Conservation (phyloP, 2,888 invertebrate genomes). For the Noctuana brunneofusca region DNA sequence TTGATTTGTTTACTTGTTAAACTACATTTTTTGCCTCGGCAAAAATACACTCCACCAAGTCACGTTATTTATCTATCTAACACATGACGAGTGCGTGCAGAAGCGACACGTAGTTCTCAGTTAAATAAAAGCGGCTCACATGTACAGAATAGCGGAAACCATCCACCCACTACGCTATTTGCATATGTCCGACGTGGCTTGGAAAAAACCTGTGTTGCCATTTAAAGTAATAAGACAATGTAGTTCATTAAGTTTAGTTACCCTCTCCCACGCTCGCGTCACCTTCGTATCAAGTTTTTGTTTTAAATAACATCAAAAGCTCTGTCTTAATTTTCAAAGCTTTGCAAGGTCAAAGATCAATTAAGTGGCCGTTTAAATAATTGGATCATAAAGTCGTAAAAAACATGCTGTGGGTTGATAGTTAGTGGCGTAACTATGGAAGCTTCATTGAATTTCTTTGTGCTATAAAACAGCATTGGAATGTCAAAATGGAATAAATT, state of each 20-base stretch:
- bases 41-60: conserved; percentile 14
- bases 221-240: conserved; percentile 80
- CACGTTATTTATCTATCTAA: conserved; percentile 22
- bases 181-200: conserved; percentile 59
- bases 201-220: conserved; percentile 66
- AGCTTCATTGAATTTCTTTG: too few relatives aligned
- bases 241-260: conserved; percentile 70
- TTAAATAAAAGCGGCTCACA: conserved; percentile 40
- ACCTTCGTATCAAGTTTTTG: conserved; percentile 46
- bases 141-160: conserved; percentile 58
- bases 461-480: too few relatives aligned
- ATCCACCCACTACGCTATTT: conserved; percentile 66
- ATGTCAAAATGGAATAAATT: too few relatives aligned
- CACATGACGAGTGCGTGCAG: conserved; percentile 19
- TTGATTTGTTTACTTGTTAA: conserved; percentile 15
- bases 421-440: neutral
- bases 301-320: conserved; percentile 39
- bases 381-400: conserved; percentile 32
- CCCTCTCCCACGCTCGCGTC: conserved; percentile 61
- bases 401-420: conserved; percentile 36
- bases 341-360: conserved; percentile 41
- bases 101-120: conserved; percentile 13
- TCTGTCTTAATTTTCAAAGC: conserved; percentile 41
- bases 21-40: conserved; percentile 4
- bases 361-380: conserved; percentile 27